phyloP scores from a whole-genome alignment of 2,888 invertebrate genomes.

The Apoderus coryli region DNA sequence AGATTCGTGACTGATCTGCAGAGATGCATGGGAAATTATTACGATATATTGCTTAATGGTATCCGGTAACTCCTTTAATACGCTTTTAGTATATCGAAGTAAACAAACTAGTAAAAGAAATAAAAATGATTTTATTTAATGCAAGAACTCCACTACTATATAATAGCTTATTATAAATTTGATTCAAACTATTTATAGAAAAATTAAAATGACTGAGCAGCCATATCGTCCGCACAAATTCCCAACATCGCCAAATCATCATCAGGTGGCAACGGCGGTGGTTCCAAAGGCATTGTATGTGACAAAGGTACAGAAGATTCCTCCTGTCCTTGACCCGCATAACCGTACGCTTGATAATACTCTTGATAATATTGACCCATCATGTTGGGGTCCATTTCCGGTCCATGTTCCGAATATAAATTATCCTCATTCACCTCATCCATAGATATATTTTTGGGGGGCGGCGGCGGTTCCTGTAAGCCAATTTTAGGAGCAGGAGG shows the following conservation, averaged over 20 bases:
- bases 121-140: too few species aligned
- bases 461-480: conserved; percentile 17
- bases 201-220: conserved; percentile 36
- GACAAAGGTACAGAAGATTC: conserved; percentile 19
- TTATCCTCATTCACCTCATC: conserved; percentile 17
- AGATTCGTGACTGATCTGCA: too few species aligned
- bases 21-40: too few species aligned
- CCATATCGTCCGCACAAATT: conserved; percentile 68
- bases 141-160: too few species aligned
- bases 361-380: conserved; percentile 25
- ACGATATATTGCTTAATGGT: too few species aligned
- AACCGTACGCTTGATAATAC: conserved; percentile 22
- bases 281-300: conserved; percentile 30
- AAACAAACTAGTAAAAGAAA: too few species aligned
- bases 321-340: conserved; percentile 11
- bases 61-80: too few species aligned
- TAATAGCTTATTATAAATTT: too few species aligned
- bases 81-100: too few species aligned
- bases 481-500: conserved; percentile 22
- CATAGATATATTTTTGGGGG: conserved; percentile 14
- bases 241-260: conserved; percentile 70
- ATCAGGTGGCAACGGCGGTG: conserved; percentile 30
- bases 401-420: conserved; percentile 19
- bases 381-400: conserved; percentile 19
- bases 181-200: too few species aligned